Conservation (phyloP, 2,113 vertebrate genomes). For the Pluvianellus socialis region DNA sequence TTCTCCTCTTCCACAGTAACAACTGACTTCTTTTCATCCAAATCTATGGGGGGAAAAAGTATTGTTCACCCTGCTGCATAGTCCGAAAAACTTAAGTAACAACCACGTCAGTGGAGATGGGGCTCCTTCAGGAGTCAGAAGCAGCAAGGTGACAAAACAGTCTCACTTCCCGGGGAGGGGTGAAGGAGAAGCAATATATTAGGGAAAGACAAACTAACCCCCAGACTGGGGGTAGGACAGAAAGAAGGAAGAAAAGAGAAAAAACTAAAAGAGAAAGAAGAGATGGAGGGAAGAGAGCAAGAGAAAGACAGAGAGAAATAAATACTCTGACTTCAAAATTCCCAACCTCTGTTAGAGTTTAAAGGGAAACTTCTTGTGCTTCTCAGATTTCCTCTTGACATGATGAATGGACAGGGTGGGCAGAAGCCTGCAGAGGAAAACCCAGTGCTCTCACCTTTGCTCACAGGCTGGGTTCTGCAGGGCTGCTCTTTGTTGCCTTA, state of each 20-base stretch:
- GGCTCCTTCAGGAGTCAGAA: neutral
- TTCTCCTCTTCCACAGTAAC: neutral
- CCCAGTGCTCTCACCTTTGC: neutral
- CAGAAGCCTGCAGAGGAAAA: neutral
- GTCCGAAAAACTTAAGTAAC: neutral
- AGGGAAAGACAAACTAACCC: neutral
- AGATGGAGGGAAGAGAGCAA: neutral
- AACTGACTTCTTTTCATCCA: slow-evolving; percentile 3
- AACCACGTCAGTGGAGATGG: neutral
- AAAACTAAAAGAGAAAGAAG: neutral
- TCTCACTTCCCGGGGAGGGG: neutral
- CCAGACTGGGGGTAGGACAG: neutral
- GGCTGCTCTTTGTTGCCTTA: neutral
- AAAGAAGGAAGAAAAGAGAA: neutral
- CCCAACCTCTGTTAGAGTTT: neutral
- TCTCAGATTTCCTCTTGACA: neutral
- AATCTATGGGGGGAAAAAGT: neutral
- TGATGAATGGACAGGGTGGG: neutral
- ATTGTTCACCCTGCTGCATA: neutral
- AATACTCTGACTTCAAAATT: neutral
- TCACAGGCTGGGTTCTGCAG: neutral
- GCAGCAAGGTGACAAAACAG: neutral
- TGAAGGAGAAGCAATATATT: neutral
- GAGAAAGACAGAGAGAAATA: neutral
- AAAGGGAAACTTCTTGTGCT: neutral